A percentile compares a stretch with the other conserved stretches of the same genome.
These are phyloP conservation scores for Lasioglossum zephyrum DNA, from an alignment of 2,888 invertebrate species.

Conservation along the genomic window DNA sequence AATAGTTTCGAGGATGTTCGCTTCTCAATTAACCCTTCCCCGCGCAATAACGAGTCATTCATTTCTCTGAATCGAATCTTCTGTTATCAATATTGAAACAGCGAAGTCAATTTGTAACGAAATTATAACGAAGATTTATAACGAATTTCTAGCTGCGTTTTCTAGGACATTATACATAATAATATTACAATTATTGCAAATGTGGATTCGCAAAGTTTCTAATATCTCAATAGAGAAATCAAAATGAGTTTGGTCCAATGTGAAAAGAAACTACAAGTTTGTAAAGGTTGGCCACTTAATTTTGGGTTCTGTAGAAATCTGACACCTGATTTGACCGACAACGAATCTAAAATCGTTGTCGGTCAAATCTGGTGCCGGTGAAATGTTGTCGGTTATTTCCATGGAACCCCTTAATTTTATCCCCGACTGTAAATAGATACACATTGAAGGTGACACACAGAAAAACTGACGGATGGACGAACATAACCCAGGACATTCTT, in stretches of 20 bases:
- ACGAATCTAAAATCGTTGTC: no score
- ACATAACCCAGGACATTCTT: constrained; percentile 48
- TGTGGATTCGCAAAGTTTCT: no score
- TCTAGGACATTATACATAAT: no score
- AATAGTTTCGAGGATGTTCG: not conserved
- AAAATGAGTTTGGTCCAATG: not conserved
- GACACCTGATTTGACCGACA: no score
- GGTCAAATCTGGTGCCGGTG: no score
- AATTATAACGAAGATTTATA: no score
- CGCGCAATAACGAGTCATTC: not conserved
- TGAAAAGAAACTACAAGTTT: not conserved
- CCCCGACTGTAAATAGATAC: not conserved
- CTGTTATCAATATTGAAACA: not conserved
- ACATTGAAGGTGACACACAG: not conserved
- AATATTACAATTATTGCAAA: no score
- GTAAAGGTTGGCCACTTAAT: not conserved
- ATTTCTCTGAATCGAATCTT: not conserved
- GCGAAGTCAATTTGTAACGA: no score
- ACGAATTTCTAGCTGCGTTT: no score
- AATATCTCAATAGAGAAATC: not conserved
- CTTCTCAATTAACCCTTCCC: not conserved
- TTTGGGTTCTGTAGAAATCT: no score
- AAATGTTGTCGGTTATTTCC: no score
- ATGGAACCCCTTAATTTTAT: not conserved
- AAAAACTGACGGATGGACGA: constrained; percentile 44